Percentiles rank a stretch among this genome's conserved stretches.
These are phyloP conservation scores for Hypomesus transpacificus DNA, from an alignment of 2,113 vertebrate species.

Conservation along the genomic window DNA sequence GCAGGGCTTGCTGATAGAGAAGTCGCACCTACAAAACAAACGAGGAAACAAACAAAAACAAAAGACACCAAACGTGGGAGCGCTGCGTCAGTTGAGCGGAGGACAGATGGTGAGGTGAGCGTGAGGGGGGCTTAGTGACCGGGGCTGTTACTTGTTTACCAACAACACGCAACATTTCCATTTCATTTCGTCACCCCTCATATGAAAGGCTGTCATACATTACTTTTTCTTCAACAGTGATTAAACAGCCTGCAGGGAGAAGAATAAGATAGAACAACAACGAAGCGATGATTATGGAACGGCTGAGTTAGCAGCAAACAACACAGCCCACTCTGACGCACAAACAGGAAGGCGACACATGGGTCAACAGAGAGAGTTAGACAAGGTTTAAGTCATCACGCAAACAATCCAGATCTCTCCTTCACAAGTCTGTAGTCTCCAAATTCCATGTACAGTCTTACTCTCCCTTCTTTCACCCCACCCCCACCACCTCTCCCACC, in stretches of 20 bases:
- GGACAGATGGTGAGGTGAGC: too few species aligned
- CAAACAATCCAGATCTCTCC: background rate
- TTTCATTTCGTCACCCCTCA: background rate
- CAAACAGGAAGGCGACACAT: background rate
- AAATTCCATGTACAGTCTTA: background rate
- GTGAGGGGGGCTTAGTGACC: background rate
- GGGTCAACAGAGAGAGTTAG: background rate
- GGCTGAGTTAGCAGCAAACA: background rate
- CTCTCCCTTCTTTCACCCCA: background rate
- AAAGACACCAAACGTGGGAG: slow-evolving; percentile 18
- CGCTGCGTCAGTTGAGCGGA: slow-evolving; percentile 18
- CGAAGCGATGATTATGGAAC: background rate
- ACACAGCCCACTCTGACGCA: background rate
- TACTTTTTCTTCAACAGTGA: slow-evolving; percentile 13
- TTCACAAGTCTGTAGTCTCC: background rate
- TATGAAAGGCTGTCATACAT: slow-evolving; percentile 11
- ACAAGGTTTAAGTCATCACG: background rate
- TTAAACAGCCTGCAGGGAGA: slow-evolving; percentile 21
- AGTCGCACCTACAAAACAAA: slow-evolving; percentile 76
- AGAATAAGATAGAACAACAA: slow-evolving; percentile 13
- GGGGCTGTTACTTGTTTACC: background rate
- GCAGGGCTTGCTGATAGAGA: slow-evolving; percentile 90
- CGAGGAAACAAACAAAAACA: slow-evolving; percentile 8
- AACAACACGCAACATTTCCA: background rate
- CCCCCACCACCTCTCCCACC: background rate